phyloP scores from a whole-genome alignment of 2,797 vertebrate species.

The Spinibarbus caldwelli region DNA sequence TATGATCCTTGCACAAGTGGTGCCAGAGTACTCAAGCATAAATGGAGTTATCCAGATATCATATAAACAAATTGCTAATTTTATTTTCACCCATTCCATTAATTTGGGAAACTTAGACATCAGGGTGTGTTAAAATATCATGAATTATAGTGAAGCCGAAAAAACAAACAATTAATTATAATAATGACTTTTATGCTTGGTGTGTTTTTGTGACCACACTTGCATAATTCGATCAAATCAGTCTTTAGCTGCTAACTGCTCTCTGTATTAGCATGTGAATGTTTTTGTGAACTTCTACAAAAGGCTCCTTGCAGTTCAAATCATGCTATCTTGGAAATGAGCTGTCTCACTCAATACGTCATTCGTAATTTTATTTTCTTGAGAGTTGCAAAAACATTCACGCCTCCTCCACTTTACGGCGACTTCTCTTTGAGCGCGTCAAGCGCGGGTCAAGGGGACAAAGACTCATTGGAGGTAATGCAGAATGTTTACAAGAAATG shows the following conservation, averaged over 20 bases:
- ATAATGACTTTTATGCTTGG: slow-evolving; percentile 63
- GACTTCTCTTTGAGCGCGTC: slow-evolving; percentile 22
- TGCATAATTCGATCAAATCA: slow-evolving; percentile 62
- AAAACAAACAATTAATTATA: slow-evolving; percentile 71
- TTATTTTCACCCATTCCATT: slow-evolving; percentile 41
- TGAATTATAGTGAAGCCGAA: slow-evolving; percentile 65
- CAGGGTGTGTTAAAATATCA: slow-evolving; percentile 52
- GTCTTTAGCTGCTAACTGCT: slow-evolving; percentile 62
- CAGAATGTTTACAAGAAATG: slow-evolving; percentile 67
- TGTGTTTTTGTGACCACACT: slow-evolving; percentile 55
- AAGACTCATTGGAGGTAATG: slow-evolving; percentile 60
- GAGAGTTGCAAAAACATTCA: slow-evolving; percentile 25
- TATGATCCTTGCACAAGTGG: slow-evolving; percentile 14
- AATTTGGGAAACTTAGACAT: slow-evolving; percentile 57
- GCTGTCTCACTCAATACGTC: slow-evolving; percentile 14
- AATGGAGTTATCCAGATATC: slow-evolving; percentile 24
- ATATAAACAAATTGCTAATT: slow-evolving; percentile 39
- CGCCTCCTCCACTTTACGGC: slow-evolving; percentile 25
- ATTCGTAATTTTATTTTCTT: slow-evolving; percentile 28
- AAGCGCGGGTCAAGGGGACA: slow-evolving; percentile 43
- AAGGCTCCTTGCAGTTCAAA: slow-evolving; percentile 7
- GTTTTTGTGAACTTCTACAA: slow-evolving; percentile 16
- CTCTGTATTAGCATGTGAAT: neutral
- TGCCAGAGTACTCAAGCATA: slow-evolving; percentile 2
- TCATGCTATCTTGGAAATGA: slow-evolving; percentile 41